These are phyloP conservation scores for Sorex maritimensis DNA, from an alignment of 2,797 vertebrate genomes.

Conservation along the genomic window DNA sequence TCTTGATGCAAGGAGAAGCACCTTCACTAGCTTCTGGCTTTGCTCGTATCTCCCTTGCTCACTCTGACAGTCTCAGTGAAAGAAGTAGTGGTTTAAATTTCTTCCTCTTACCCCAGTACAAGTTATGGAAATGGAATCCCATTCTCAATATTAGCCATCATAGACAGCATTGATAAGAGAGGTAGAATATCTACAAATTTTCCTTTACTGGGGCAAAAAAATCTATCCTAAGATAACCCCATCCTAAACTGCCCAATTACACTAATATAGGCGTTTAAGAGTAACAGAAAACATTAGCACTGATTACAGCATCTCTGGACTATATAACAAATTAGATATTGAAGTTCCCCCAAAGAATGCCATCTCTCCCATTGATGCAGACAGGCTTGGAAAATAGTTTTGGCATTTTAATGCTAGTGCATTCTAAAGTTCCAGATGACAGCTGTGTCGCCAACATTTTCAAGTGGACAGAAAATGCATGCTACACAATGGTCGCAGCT, in stretches of 20 bases:
- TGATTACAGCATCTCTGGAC: slow-evolving; percentile 72
- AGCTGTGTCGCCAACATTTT: slow-evolving; percentile 71
- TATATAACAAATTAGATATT: slow-evolving; percentile 65
- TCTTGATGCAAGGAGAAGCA: background rate
- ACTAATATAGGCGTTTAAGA: slow-evolving; percentile 71
- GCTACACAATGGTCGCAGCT: slow-evolving; percentile 69
- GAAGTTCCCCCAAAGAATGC: slow-evolving; percentile 59
- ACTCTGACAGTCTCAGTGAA: background rate
- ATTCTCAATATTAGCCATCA: background rate
- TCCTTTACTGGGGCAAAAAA: background rate
- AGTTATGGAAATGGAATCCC: background rate
- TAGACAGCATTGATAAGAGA: background rate
- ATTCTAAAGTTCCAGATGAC: slow-evolving; percentile 76
- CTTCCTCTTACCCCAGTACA: background rate
- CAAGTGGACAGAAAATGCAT: slow-evolving; percentile 44
- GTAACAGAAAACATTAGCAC: slow-evolving; percentile 68
- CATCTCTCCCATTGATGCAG: slow-evolving; percentile 34
- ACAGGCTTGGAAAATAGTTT: slow-evolving; percentile 68
- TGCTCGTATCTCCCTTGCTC: background rate
- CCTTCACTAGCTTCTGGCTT: background rate
- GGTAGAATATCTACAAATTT: slow-evolving; percentile 8
- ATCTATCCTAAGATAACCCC: slow-evolving; percentile 32
- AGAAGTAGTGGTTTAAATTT: background rate
- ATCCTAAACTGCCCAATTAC: slow-evolving; percentile 49
- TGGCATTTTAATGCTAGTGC: slow-evolving; percentile 72